These are phyloP conservation scores for Actinostola sp. DNA, from an alignment of 92 coral and sea anemone genomes.

Conservation along the genomic window DNA sequence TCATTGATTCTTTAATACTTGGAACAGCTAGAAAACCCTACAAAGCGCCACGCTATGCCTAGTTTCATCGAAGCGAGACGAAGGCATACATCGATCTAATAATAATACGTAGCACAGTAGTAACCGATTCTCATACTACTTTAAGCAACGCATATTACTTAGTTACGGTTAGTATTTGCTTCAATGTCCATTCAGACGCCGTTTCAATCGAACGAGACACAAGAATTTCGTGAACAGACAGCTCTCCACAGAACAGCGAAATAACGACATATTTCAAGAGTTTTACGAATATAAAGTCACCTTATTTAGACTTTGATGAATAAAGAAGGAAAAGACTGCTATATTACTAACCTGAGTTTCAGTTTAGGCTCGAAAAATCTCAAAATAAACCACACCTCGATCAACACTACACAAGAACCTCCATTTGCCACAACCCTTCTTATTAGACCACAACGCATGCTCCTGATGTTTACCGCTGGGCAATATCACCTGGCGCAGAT, in stretches of 20 bases:
- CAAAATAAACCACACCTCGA: constrained; percentile 47
- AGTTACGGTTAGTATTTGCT: neutral
- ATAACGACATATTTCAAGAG: neutral
- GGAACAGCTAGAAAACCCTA: too few species aligned
- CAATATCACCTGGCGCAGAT: too few species aligned
- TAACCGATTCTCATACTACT: too few species aligned
- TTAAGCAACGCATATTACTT: too few species aligned
- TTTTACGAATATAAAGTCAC: neutral
- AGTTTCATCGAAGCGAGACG: too few species aligned
- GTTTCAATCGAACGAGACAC: constrained; percentile 23
- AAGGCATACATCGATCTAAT: too few species aligned
- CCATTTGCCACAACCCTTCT: constrained; percentile 46
- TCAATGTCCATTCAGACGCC: constrained; percentile 23
- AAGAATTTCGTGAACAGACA: neutral
- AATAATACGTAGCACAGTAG: too few species aligned
- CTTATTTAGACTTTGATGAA: neutral
- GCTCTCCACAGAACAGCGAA: too few species aligned
- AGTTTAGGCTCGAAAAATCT: constrained; percentile 1
- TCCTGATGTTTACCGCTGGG: neutral
- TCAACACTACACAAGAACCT: constrained; percentile 22
- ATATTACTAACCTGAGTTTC: constrained; percentile 11
- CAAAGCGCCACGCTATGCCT: too few species aligned
- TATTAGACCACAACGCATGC: constrained; percentile 29
- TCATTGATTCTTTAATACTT: too few species aligned
- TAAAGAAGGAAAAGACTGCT: neutral